A percentile compares a stretch with the other conserved stretches of the same genome.
phyloP scores from a whole-genome alignment of 2,888 invertebrate species.

The Crematogaster levior region DNA sequence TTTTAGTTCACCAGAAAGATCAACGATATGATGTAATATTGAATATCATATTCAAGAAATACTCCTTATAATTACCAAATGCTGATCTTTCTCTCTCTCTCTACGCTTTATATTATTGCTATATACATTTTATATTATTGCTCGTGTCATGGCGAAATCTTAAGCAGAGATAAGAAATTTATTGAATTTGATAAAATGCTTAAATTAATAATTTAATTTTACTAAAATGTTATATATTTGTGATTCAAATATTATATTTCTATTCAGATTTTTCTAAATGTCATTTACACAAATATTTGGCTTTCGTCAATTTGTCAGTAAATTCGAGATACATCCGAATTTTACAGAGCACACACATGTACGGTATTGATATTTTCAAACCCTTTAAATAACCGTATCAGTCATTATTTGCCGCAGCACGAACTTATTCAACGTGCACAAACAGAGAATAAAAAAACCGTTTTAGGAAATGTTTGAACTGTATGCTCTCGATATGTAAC shows the following conservation, averaged over 20 bases:
- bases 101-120: not conserved
- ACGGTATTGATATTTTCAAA: slow-evolving; percentile 9
- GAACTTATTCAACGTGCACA: slow-evolving; percentile 13
- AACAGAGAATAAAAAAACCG: slow-evolving; percentile 13
- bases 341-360: not conserved
- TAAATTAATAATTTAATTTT: not conserved
- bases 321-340: not conserved
- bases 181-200: not conserved
- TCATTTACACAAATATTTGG: not conserved
- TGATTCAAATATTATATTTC: not conserved
- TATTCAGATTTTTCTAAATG: not conserved
- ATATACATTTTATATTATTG: not conserved
- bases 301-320: not conserved
- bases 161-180: not conserved
- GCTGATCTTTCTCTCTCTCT: too few relatives aligned
- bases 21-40: not conserved
- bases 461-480: slow-evolving; percentile 33
- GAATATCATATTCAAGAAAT: not conserved
- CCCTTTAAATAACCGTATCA: slow-evolving; percentile 17
- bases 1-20: not conserved
- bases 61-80: not conserved
- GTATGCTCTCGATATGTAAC: slow-evolving; percentile 8
- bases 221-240: not conserved
- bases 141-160: not conserved
- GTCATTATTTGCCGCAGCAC: slow-evolving; percentile 37